phyloP scores from a whole-genome alignment of 1,140 invertebrate genomes.

The Samia ricini region DNA sequence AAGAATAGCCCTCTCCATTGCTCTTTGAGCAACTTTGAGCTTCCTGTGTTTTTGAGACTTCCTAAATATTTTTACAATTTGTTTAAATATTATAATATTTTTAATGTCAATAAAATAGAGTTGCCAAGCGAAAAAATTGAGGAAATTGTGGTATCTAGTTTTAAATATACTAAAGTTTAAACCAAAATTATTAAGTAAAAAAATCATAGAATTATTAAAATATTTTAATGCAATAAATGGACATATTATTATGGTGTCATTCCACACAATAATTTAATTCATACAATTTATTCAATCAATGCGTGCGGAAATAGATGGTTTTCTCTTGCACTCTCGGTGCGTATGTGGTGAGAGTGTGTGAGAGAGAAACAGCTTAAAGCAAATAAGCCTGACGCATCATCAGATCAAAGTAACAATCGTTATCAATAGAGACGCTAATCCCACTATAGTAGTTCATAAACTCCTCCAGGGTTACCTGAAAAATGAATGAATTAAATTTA shows the following conservation, averaged over 20 bases:
- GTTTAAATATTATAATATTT: too few species aligned
- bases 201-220: conserved; percentile 8
- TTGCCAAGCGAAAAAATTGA: too few species aligned
- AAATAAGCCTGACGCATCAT: conserved; percentile 97
- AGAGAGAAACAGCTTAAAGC: conserved; percentile 78
- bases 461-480: conserved; percentile 94
- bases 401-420: conserved; percentile 95
- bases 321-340: conserved; percentile 6
- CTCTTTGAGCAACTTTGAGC: too few species aligned
- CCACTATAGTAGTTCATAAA: conserved; percentile 96
- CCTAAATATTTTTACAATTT: too few species aligned
- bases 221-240: conserved; percentile 31
- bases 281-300: not conserved
- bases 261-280: conserved; percentile 26
- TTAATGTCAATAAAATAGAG: too few species aligned
- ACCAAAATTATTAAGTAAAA: too few species aligned
- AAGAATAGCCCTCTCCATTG: too few species aligned
- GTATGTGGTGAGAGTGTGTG: not conserved
- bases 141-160: too few species aligned
- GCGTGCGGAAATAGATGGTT: conserved; percentile 1
- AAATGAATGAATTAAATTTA: conserved; percentile 16
- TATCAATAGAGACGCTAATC: conserved; percentile 95
- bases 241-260: conserved; percentile 20
- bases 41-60: too few species aligned
- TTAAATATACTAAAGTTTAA: too few species aligned